Evolutionary conservation across 2,797 vertebrate genomes (phyloP).

Genomic region (Hephaestus fuliginosus): DNA sequence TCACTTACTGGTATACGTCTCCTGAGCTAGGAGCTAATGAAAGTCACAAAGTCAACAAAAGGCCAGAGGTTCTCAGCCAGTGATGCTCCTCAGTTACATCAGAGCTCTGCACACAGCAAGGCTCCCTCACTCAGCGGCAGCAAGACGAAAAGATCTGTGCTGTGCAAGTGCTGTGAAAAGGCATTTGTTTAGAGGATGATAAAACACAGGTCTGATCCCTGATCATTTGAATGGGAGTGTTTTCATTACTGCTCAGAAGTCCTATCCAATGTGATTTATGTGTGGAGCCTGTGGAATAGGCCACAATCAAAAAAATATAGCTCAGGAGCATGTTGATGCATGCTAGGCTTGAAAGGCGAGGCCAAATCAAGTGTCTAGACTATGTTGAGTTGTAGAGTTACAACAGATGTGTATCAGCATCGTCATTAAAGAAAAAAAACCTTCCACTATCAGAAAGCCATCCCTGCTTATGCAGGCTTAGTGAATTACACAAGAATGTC

Average conservation of each 20-base stretch:
- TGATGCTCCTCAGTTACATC: conserved; percentile 2
- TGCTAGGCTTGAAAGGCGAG: neutral
- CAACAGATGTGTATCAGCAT: conserved; percentile 25
- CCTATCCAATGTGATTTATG: neutral
- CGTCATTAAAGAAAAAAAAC: conserved; percentile 8
- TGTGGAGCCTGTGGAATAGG: neutral
- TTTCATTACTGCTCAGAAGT: conserved; percentile 4
- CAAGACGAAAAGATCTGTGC: too few species aligned
- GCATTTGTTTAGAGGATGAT: neutral
- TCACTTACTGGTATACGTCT: neutral
- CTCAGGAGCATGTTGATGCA: neutral
- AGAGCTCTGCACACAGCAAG: neutral
- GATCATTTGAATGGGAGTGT: neutral
- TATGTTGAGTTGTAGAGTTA: conserved; percentile 1
- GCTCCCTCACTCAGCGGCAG: neutral
- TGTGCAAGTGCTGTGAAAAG: neutral
- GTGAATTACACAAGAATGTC: neutral
- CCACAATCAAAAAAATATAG: neutral
- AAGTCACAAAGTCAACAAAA: conserved; percentile 27
- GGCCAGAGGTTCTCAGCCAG: conserved; percentile 21
- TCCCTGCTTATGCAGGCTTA: neutral
- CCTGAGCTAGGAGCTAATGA: conserved; percentile 2
- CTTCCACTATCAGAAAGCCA: neutral
- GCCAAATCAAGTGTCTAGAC: conserved; percentile 30
- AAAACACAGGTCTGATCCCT: neutral